Evolutionary conservation across 2,797 vertebrate genomes (phyloP).

Genomic region (Cynodonichthys magdalenae): DNA sequence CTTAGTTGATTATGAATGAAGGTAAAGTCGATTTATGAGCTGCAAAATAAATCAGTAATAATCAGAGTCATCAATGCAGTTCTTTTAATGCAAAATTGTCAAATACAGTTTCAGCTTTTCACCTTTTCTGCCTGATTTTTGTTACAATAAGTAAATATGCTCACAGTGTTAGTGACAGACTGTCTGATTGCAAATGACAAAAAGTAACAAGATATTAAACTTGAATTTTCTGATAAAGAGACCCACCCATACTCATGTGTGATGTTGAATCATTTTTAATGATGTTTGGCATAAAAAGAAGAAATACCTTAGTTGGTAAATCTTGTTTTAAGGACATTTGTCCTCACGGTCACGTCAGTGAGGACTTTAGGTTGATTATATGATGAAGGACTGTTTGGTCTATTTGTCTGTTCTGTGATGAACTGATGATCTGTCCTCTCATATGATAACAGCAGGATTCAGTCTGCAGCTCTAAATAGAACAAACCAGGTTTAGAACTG

Average conservation of each 20-base stretch:
- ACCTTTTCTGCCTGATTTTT: background rate
- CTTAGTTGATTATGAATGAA: too few species aligned
- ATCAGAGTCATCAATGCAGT: too few species aligned
- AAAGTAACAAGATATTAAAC: too few species aligned
- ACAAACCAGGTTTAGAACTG: background rate
- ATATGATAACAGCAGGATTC: too few species aligned
- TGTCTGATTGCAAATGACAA: too few species aligned
- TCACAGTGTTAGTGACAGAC: background rate
- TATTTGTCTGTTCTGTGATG: background rate
- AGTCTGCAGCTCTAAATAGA: background rate
- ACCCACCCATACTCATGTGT: too few species aligned
- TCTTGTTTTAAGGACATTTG: too few species aligned
- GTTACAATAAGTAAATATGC: background rate
- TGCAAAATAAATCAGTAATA: background rate
- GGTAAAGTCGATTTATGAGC: too few species aligned
- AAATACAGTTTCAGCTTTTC: too few species aligned
- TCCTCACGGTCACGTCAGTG: too few species aligned
- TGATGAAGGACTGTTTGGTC: background rate
- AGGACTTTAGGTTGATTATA: background rate
- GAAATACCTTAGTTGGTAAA: background rate
- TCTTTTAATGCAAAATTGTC: background rate
- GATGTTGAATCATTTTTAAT: background rate
- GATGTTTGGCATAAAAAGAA: background rate
- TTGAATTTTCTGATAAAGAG: too few species aligned
- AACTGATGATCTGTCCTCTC: background rate